These are phyloP conservation scores for Zapornia atra DNA, from an alignment of 2,113 vertebrate species.

Conservation along the genomic window DNA sequence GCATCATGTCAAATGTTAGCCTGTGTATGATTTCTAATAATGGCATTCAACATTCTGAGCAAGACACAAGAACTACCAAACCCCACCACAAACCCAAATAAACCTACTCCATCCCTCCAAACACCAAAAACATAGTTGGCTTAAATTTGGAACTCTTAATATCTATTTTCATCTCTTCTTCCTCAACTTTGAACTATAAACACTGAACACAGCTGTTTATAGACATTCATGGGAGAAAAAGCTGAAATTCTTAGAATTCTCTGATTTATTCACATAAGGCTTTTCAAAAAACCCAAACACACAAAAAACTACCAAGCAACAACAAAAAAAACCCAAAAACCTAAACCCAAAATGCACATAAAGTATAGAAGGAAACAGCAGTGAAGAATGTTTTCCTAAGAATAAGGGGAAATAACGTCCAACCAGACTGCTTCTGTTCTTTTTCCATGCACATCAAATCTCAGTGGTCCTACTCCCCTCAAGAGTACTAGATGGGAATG, in stretches of 20 bases:
- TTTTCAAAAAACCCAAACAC: background rate
- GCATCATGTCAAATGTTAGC: background rate
- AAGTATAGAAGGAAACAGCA: background rate
- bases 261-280: background rate
- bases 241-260: background rate
- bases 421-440: background rate
- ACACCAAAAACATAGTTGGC: background rate
- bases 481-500: background rate
- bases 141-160: background rate
- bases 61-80: background rate
- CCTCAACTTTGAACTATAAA: background rate
- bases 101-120: fast-evolving
- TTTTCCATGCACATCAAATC: background rate
- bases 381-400: background rate
- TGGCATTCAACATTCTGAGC: background rate
- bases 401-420: slow-evolving; percentile 11
- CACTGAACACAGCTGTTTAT: background rate
- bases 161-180: background rate
- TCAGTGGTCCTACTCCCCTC: background rate
- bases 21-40: background rate
- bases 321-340: background rate
- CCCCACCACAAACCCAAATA: too few relatives aligned
- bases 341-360: too few relatives aligned
- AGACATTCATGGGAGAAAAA: background rate
- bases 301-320: too few relatives aligned